Evolutionary conservation across 1,140 invertebrate species (phyloP), one percentile per base, ranked within the genome.

Genomic region (Bombus confusus): DNA sequence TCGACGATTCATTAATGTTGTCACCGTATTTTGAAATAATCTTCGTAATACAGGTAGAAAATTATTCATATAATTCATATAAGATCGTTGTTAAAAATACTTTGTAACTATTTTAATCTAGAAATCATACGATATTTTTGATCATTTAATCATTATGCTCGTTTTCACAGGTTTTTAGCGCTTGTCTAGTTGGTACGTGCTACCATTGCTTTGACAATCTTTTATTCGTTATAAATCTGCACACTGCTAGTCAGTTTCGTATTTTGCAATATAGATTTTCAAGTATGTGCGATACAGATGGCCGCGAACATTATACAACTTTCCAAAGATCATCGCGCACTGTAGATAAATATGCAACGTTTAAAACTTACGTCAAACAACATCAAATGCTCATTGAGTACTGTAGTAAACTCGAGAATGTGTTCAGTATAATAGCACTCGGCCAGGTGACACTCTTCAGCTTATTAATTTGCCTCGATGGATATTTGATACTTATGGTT

Each of bases 201-300:
- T 91, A 83, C 57, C 87, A 88, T 59, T 91, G 90, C 64, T 91
- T 91, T 57, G 89, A 92, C 78, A 91, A 90, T 79, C 88, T 90
- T 31, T 28, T 93, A 3, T 90, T 86, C 37, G 87, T 87, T 0
- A 79, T 92, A 9, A 93, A 92, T 62, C 77, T 91, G 5, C 89
- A 91, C 41, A 43, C 68, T 15, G 89, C 85, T 6, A 80, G 86
- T 22, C 91, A 93, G 62, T 88, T 93, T 15, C 87, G 87, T 34
- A 91, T 93, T 66, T 74, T 93, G n/a, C 74, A 74, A 13, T 68
- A 86, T 22, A 88, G 81, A 79, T 34, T 90, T 34, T 3, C 76
- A 66, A 78, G 64, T 25, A 41, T 83, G 15, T 34, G 12, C 6
- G 10, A 2, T 13, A 15, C 1, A 25, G 57, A 37, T 1, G 13